These are phyloP conservation scores for Erebia aethiops DNA, from an alignment of 2,888 invertebrate species.

Conservation along the genomic window DNA sequence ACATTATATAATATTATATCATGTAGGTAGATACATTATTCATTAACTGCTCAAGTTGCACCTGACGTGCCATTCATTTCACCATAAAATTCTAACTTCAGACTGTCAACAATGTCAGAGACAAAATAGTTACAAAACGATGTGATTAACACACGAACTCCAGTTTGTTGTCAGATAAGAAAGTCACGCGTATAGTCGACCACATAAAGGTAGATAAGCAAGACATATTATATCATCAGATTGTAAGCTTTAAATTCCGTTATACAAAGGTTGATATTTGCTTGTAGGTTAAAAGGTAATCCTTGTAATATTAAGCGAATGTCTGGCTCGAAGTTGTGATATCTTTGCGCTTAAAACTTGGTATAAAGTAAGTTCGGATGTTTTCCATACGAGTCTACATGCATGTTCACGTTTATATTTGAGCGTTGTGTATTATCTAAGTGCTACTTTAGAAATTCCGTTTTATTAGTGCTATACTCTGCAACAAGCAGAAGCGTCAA, in stretches of 20 bases:
- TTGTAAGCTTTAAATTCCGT: constrained; percentile 8
- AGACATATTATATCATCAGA: background rate
- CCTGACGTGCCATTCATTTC: constrained; percentile 2
- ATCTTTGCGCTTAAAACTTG: constrained; percentile 46
- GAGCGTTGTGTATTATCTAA: constrained; percentile 19
- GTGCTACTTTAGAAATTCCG: constrained; percentile 20
- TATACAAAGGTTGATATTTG: background rate
- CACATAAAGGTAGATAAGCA: constrained; percentile 23
- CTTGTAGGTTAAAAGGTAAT: constrained; percentile 17
- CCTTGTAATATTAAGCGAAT: constrained; percentile 43
- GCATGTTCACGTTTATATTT: constrained; percentile 28
- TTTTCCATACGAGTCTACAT: constrained; percentile 41
- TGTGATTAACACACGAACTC: constrained; percentile 24
- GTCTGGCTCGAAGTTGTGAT: constrained; percentile 43
- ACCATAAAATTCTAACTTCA: background rate
- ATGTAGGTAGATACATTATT: too few relatives aligned
- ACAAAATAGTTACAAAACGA: constrained; percentile 25
- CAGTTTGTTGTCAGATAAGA: constrained; percentile 31
- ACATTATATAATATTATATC: too few relatives aligned
- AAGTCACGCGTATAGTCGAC: constrained; percentile 25
- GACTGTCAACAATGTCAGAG: constrained; percentile 12
- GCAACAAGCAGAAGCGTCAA: background rate
- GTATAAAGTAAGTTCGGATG: constrained; percentile 42
- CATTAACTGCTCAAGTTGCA: background rate
- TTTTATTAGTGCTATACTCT: constrained; percentile 9